These are phyloP conservation scores for Cataglyphis cursor DNA, from an alignment of 2,888 invertebrate species.

Conservation along the genomic window DNA sequence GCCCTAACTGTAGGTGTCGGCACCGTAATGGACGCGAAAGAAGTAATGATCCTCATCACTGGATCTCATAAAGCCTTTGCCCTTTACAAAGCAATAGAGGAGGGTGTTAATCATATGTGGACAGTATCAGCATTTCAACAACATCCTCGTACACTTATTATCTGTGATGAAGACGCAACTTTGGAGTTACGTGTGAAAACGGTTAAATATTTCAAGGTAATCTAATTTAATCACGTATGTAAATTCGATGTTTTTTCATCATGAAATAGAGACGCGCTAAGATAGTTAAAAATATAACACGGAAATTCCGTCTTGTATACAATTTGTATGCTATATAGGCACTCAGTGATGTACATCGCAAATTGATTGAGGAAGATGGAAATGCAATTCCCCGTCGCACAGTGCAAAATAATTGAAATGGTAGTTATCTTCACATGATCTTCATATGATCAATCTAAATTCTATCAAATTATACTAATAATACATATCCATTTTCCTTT, in stretches of 20 bases:
- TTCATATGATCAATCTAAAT: slow-evolving; percentile 31
- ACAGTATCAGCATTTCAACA: slow-evolving; percentile 99
- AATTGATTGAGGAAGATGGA: slow-evolving; percentile 91
- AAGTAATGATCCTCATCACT: slow-evolving; percentile 99
- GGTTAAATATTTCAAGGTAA: slow-evolving; percentile 98
- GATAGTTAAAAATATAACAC: not conserved
- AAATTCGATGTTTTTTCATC: not conserved
- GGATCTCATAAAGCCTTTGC: slow-evolving; percentile 99
- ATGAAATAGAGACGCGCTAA: not conserved
- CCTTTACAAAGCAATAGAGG: slow-evolving; percentile 98
- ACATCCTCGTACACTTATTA: slow-evolving; percentile 96
- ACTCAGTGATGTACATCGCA: slow-evolving; percentile 94
- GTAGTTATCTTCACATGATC: slow-evolving; percentile 62
- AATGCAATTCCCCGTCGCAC: slow-evolving; percentile 80
- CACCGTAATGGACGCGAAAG: slow-evolving; percentile 99
- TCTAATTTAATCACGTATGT: not conserved
- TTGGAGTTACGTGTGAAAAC: slow-evolving; percentile 98
- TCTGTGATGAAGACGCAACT: slow-evolving; percentile 99
- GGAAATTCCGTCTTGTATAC: slow-evolving; percentile 48
- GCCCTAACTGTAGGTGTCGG: slow-evolving; percentile 99
- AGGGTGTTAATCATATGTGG: slow-evolving; percentile 99
- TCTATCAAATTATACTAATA: not conserved
- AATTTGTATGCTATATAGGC: slow-evolving; percentile 88
- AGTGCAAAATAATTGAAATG: slow-evolving; percentile 73
- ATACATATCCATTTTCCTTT: slow-evolving; percentile 48